Evolutionary conservation across 2,888 invertebrate genomes (phyloP), one percentile per base, ranked within the genome.

Genomic region (Drosophila neoperkinsi): DNA sequence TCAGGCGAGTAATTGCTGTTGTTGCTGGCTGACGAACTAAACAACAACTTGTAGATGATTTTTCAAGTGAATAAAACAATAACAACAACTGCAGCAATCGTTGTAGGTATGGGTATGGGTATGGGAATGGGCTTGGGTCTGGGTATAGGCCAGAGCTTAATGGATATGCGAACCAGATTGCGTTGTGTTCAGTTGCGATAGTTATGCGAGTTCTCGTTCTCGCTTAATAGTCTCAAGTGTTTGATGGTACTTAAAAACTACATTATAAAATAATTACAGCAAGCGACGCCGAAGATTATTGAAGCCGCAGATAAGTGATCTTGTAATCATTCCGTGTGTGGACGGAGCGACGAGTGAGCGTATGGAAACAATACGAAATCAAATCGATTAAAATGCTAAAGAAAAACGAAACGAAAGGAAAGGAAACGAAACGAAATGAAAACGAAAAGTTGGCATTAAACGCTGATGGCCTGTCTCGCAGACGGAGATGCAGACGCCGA

Each of bases 211-310:
- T 60, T 28, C 28, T 28, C 28, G 76, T 85, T 85, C 78, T 80
- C 77, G 85, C 80, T 72, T 83, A 81, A 84, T 86, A 87, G 88
- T 84, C 88, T 89, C 82, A 87, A 89, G 87, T 89, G 89, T 87
- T 89, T 89, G 88, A 89, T 80, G 85, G 80, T 89, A 86, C 85
- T 86, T 89, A 87, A 87, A 85, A 87, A 87, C 81, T 89, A 87
- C 89, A 86, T 89, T 86, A 87, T 87, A 86, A 85, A 85, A 85
- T 85, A 85, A 85, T 85, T 88, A 88, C 86, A 80, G 77, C 79
- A 59, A 71, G 63, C 77, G 69, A 77, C 77, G 69, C 73, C 79
- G 74, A 84, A 79, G 84, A 88, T 88, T 84, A 88, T 84, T 88
- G 84, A 85, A 88, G 81, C 65, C 88, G 63, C 57, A 82, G 86